phyloP scores from a whole-genome alignment of 2,113 vertebrate genomes.

The Amazona guildingii region DNA sequence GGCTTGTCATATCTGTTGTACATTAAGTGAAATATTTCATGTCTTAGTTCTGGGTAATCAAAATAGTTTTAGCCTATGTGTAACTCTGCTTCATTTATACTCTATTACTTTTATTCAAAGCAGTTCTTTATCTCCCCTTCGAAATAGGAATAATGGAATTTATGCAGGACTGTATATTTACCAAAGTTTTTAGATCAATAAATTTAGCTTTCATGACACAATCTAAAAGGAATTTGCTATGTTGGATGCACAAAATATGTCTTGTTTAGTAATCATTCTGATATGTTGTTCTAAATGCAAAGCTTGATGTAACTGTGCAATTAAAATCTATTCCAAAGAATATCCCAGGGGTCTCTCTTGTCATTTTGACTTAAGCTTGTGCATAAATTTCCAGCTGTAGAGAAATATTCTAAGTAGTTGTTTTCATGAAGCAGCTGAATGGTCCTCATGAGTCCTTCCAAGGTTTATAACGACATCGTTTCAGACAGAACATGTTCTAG shows the following conservation, averaged over 20 bases:
- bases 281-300: conserved; percentile 32
- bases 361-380: conserved; percentile 19
- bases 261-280: conserved; percentile 25
- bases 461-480: background rate
- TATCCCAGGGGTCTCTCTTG: conserved; percentile 8
- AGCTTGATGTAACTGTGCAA: conserved; percentile 1
- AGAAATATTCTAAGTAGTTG: conserved; percentile 11
- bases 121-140: background rate
- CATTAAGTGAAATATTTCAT: conserved; percentile 39
- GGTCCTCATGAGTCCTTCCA: conserved; percentile 12
- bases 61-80: background rate
- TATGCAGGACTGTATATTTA: background rate
- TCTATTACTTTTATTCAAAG: background rate
- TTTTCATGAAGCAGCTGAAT: conserved; percentile 26
- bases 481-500: background rate
- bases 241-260: background rate
- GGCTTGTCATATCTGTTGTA: background rate
- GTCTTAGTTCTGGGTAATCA: background rate
- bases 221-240: conserved; percentile 27
- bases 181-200: background rate
- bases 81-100: conserved; percentile 8
- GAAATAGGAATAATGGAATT: background rate
- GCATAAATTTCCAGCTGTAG: conserved; percentile 44
- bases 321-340: conserved; percentile 40
- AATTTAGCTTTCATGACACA: background rate